Evolutionary conservation across 2,113 vertebrate genomes (phyloP), one percentile per base, ranked within the genome.

Genomic region (Fregata magnificens): DNA sequence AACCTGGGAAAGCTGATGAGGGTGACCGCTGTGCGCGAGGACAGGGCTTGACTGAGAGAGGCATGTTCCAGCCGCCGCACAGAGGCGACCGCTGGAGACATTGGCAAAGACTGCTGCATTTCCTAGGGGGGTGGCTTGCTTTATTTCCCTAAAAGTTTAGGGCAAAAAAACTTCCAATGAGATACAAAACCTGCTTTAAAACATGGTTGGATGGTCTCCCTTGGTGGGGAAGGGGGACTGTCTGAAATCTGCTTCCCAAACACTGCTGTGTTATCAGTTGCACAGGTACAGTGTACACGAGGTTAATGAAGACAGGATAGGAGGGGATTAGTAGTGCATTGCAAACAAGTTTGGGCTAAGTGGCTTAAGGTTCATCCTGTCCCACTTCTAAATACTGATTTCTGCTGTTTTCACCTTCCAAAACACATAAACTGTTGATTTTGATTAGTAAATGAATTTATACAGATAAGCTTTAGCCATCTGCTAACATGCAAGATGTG

Each of bases 311-410:
- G 90, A 25, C 66, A 58, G 67, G 74, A 67, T 82, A 74, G 92
- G 52, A 91, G 52, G 58, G 84, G 96, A 97, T 96, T 97, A 98
- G 83, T 36, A 85, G 58, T 31, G 45, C 42, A 91, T 15, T 91
- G 76, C 87, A 96, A 95, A 96, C 93, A 92, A 95, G 71, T 94
- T 91, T 86, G 67, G 77, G n/a, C 82, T 96, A 96, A 96, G 95
- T 96, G 87, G 94, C 93, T 97, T 96, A 95, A 28, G n/a, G 86
- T 95, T 96, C 95, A 86, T 40, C 76, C 94, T 65, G 82, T 71
- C 76, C 87, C 5, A 31, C 82, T 83, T 96, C 56, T 96, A 97
- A 97, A 91, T 74, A 86, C 89, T 29, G 55, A 83, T 76, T 94
- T 86, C 80, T 83, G 76, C 62, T 62, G 49, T 78, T 88, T 96